Conservation (phyloP, 2,888 invertebrate species). For the Melanostoma mellinum region DNA sequence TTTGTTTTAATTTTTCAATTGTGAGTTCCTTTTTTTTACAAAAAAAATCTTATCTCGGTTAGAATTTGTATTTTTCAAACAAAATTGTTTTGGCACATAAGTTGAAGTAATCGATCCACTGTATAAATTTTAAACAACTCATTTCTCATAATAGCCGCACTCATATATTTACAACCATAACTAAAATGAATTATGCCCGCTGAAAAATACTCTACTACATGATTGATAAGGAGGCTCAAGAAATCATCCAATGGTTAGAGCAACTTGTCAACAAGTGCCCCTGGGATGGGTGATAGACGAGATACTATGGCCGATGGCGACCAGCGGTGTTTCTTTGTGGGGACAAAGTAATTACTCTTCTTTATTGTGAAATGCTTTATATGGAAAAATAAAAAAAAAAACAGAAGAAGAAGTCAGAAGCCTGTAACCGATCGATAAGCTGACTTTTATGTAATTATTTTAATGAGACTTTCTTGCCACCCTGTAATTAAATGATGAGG, state of each 20-base stretch:
- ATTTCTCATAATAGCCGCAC: too few species aligned
- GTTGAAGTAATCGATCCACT: too few species aligned
- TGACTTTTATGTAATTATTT: constrained; percentile 52
- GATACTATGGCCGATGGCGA: not conserved
- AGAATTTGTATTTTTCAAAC: too few species aligned
- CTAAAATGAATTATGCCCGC: constrained; percentile 13
- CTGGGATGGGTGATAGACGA: constrained; percentile 5
- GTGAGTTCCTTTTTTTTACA: too few species aligned
- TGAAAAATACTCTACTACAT: constrained; percentile 1
- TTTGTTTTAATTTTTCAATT: too few species aligned
- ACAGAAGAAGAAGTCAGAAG: not conserved
- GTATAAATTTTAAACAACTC: too few species aligned
- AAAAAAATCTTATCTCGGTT: too few species aligned
- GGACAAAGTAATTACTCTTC: constrained; percentile 13
- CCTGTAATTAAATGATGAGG: constrained; percentile 57
- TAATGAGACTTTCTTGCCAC: constrained; percentile 53
- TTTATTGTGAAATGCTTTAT: not conserved
- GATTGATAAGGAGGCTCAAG: constrained; percentile 40
- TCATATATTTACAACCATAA: too few species aligned
- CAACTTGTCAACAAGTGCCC: constrained; percentile 23
- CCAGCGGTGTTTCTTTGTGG: constrained; percentile 34
- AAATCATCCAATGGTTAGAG: constrained; percentile 6
- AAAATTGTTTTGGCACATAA: too few species aligned
- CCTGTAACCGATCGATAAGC: constrained; percentile 32
- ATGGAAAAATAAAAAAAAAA: constrained; percentile 1